A percentile compares a stretch with the other conserved stretches of the same genome.
phyloP scores from a whole-genome alignment of 2,113 vertebrate genomes.

The Brienomyrus longianalis region DNA sequence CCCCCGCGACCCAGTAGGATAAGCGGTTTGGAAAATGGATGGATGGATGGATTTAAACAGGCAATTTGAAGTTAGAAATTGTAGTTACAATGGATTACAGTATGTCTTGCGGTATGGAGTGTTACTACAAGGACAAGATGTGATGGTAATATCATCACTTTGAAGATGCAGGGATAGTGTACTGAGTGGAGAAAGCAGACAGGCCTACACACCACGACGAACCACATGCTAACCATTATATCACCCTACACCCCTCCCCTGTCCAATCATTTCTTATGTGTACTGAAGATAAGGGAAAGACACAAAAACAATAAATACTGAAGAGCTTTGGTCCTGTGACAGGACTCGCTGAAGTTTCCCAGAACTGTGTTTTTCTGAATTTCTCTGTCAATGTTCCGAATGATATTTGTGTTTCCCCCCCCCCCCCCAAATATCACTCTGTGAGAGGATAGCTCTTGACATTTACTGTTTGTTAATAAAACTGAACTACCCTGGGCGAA shows the following conservation, averaged over 20 bases:
- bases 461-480: conserved; percentile 28
- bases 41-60: background rate
- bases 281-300: background rate
- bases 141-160: background rate
- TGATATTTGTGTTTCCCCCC: conserved; percentile 7
- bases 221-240: background rate
- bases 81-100: background rate
- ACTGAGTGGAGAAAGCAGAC: background rate
- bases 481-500: conserved; percentile 29
- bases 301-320: background rate
- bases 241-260: background rate
- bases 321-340: background rate
- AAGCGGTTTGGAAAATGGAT: no score
- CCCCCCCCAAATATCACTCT: conserved; percentile 41
- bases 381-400: background rate
- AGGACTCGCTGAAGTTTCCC: conserved; percentile 16
- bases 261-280: background rate
- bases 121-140: background rate
- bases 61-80: background rate
- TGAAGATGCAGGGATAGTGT: background rate
- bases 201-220: background rate
- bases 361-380: background rate
- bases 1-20: no score
- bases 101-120: background rate
- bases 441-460: conserved; percentile 35